Base-by-base conservation (phyloP, 2,113 vertebrate genomes). In the Elgaria multicarinata region DNA sequence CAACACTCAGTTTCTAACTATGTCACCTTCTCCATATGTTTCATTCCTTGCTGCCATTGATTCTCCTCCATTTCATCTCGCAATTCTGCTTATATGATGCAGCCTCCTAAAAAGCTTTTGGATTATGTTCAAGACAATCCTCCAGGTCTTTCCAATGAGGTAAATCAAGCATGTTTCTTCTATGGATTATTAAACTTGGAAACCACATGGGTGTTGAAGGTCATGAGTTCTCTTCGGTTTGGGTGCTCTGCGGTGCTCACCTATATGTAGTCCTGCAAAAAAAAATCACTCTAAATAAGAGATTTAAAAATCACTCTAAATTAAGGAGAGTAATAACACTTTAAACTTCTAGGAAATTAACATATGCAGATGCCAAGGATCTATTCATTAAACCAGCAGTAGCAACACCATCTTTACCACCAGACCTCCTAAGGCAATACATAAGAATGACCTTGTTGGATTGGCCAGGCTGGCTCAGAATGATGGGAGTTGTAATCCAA, bases 71-170 rank as follows among this genome's bases (percentile, higher is more conserved):
- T 98, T 98, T 96, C 98, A 98, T 98, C 98, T 98, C 98, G 67
- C 97, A 96, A 96, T 92, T 97, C 97, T 97, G 95, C 97, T 96
- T 97, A 93, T 97, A 97, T 97, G 97, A 97, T 97, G 97, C 97
- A 99, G 99, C 99, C 99, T 98, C 99, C 99, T 98, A 99, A 99
- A 99, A 99, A 99, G 97, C 97, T 98, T 96, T 98, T 99, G 98
- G 99, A 99, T 97, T 99, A 99, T 99, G 98, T 98, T 98, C 99
- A 97, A 98, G 99, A 99, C 95, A 98, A 96, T 97, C 98, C 98
- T 96, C 94, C 98, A 94, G 97, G 96, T 97, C 97, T 98, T 97
- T 97, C 96, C 94, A 97, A 98, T 80, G 98, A 99, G 99, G 99
- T 99, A 99, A 99, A 96, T 95, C 91, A 96, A 95, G 95, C 94